phyloP scores from a whole-genome alignment of 2,888 invertebrate species.

The Erebia ligea region DNA sequence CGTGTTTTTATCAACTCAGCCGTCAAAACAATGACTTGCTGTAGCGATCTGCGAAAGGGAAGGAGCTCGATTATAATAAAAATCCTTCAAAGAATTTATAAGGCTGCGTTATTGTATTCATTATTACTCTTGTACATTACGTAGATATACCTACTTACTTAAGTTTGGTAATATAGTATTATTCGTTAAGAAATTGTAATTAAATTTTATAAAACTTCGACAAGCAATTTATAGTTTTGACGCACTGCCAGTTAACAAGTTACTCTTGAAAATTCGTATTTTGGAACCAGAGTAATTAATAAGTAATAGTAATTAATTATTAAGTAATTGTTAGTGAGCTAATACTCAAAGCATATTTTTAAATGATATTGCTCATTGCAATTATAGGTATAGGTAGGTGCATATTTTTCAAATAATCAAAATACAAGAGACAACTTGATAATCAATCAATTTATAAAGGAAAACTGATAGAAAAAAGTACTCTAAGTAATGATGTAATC shows the following conservation, averaged over 20 bases:
- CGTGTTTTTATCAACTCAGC: conserved; percentile 19
- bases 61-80: conserved; percentile 19
- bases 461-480: conserved; percentile 49
- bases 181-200: neutral
- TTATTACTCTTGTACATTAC: conserved; percentile 7
- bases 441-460: neutral
- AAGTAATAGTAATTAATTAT: no score
- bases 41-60: conserved; percentile 1
- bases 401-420: no score
- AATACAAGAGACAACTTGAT: neutral
- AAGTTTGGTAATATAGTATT: neutral
- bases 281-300: neutral
- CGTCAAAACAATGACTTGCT: conserved; percentile 31
- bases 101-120: neutral
- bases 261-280: neutral
- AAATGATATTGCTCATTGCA: no score
- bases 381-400: no score
- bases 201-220: neutral
- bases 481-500: conserved; percentile 28
- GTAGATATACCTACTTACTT: neutral
- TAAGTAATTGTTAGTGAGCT: neutral
- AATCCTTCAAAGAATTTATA: conserved; percentile 10
- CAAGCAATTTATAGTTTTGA: neutral
- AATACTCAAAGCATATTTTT: neutral
- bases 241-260: neutral